A percentile compares a stretch with the other conserved stretches of the same genome.
Conservation (phyloP, 2,113 vertebrate genomes). For the Cairina moschata region DNA sequence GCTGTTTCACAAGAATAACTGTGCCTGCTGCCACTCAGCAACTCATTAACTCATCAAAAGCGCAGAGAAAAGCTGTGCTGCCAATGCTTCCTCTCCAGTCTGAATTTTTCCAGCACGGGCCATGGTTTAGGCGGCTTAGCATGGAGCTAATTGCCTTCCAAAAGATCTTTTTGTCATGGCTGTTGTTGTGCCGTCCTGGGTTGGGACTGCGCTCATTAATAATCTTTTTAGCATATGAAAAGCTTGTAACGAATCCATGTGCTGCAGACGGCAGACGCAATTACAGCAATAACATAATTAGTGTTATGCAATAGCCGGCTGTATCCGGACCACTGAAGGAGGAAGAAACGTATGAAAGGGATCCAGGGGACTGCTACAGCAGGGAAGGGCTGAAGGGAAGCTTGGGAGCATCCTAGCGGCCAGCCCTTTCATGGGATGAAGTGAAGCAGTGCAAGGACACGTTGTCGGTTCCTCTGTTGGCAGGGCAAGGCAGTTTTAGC, state of each 20-base stretch:
- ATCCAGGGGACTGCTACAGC: not conserved
- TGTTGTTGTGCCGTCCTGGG: constrained; percentile 46
- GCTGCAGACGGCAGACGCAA: constrained; percentile 63
- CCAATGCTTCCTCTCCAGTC: constrained; percentile 1
- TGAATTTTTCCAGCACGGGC: constrained; percentile 31
- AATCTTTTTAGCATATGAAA: constrained; percentile 74
- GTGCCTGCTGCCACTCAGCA: not conserved
- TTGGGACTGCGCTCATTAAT: constrained; percentile 68
- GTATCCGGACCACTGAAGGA: constrained; percentile 4
- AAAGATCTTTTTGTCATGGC: constrained; percentile 51
- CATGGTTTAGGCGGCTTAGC: constrained; percentile 36
- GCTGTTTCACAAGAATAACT: not conserved
- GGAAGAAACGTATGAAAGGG: not conserved
- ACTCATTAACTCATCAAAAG: constrained; percentile 60
- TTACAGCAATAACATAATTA: constrained; percentile 69
- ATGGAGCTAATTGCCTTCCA: constrained; percentile 66
- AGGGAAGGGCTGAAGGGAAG: not conserved
- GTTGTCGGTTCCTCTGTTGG: not conserved
- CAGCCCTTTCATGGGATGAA: not conserved
- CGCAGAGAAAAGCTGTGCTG: constrained; percentile 14
- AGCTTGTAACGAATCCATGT: constrained; percentile 69
- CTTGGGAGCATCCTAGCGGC: not conserved
- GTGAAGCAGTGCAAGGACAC: not conserved
- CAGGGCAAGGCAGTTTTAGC: accelerated
- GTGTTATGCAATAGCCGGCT: constrained; percentile 54